phyloP scores from a whole-genome alignment of 2,113 vertebrate genomes.

The Meleagris gallopavo region DNA sequence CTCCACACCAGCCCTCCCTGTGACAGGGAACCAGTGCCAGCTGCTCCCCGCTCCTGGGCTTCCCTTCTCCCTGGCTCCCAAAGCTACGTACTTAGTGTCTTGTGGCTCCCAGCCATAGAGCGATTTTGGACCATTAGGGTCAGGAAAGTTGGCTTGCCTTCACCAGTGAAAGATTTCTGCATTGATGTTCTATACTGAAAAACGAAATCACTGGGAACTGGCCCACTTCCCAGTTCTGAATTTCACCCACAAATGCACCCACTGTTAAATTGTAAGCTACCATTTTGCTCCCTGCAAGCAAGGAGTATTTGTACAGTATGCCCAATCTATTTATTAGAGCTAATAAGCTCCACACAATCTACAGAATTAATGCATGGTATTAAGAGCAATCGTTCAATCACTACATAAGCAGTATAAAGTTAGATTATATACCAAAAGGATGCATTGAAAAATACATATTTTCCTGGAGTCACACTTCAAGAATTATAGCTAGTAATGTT shows the following conservation, averaged over 20 bases:
- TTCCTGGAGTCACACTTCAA: background rate
- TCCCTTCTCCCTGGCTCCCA: background rate
- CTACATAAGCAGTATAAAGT: background rate
- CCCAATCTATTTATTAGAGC: background rate
- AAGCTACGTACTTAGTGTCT: background rate
- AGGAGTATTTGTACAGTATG: background rate
- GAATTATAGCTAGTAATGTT: background rate
- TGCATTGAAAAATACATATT: background rate
- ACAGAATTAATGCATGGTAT: background rate
- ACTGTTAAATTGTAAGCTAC: conserved; percentile 49
- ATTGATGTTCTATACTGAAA: conserved; percentile 13
- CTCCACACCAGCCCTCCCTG: background rate
- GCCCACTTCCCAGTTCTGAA: conserved; percentile 58
- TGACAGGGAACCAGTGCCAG: background rate
- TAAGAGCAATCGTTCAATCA: background rate
- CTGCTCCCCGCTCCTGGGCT: background rate
- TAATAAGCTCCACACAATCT: background rate
- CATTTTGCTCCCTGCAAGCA: conserved; percentile 39
- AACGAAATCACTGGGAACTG: conserved; percentile 57
- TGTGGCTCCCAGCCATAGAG: conserved; percentile 12
- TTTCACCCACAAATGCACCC: conserved; percentile 63
- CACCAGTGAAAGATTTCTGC: conserved; percentile 6
- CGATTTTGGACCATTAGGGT: conserved; percentile 23
- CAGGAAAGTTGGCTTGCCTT: conserved; percentile 32
- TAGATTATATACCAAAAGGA: background rate